Conservation (phyloP, 1,140 invertebrate genomes). For the Drosophila albomicans region DNA sequence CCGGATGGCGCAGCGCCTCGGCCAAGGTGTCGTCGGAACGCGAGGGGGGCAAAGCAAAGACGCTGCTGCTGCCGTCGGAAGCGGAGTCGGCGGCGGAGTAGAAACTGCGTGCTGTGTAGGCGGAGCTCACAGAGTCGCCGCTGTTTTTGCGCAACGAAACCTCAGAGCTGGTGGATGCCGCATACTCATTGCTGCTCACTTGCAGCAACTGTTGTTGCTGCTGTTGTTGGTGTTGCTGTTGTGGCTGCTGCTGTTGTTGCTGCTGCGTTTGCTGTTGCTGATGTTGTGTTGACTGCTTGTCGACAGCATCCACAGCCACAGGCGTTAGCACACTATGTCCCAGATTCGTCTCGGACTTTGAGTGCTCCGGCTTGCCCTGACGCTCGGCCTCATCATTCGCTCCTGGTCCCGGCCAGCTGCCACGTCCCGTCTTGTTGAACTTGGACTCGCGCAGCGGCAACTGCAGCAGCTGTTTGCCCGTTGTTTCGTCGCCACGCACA, state of each 20-base stretch:
- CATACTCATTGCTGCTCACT: slow-evolving; percentile 84
- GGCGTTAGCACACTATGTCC: slow-evolving; percentile 85
- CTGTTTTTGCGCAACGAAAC: slow-evolving; percentile 88
- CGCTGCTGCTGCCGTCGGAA: slow-evolving; percentile 64
- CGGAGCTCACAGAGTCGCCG: slow-evolving; percentile 86
- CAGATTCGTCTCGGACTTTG: slow-evolving; percentile 93
- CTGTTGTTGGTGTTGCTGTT: slow-evolving; percentile 35
- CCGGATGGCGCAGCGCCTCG: slow-evolving; percentile 84
- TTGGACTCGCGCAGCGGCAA: slow-evolving; percentile 90
- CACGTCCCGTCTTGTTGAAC: slow-evolving; percentile 90
- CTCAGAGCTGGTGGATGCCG: slow-evolving; percentile 78
- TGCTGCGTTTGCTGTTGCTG: slow-evolving; percentile 36
- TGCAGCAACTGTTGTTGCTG: slow-evolving; percentile 86
- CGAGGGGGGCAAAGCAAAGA: slow-evolving; percentile 88
- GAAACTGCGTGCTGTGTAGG: slow-evolving; percentile 74
- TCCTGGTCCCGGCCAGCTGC: slow-evolving; percentile 93
- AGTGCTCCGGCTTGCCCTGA: slow-evolving; percentile 87
- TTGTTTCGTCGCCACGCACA: slow-evolving; percentile 34
- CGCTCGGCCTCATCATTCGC: slow-evolving; percentile 84
- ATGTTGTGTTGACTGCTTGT: slow-evolving; percentile 28
- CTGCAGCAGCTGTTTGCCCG: slow-evolving; percentile 87
- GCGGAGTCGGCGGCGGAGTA: slow-evolving; percentile 70
- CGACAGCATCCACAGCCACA: slow-evolving; percentile 12
- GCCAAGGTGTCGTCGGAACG: slow-evolving; percentile 91
- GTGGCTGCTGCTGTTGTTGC: slow-evolving; percentile 36